Percentiles rank a stretch among this genome's conserved stretches.
These are phyloP conservation scores for Thalassoma bifasciatum DNA, from an alignment of 2,113 vertebrate species.

Conservation along the genomic window DNA sequence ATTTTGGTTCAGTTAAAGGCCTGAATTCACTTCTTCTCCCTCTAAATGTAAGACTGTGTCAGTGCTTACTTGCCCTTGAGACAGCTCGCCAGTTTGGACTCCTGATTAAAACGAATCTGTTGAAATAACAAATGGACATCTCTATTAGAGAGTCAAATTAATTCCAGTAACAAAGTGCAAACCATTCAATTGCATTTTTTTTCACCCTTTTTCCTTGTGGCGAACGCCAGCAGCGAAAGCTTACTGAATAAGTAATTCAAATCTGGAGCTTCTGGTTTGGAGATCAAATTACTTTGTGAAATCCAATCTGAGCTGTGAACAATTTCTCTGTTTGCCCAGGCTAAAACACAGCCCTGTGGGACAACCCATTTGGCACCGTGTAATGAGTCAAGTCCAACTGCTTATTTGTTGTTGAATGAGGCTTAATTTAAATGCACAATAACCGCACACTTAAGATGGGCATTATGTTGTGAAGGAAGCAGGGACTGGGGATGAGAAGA, in stretches of 20 bases:
- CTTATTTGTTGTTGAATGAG: slow-evolving; percentile 60
- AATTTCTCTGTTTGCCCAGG: slow-evolving; percentile 28
- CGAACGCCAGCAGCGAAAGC: not conserved
- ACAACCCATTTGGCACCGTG: slow-evolving; percentile 44
- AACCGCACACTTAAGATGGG: slow-evolving; percentile 14
- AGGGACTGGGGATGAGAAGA: not conserved
- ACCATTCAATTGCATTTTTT: slow-evolving; percentile 10
- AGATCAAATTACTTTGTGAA: slow-evolving; percentile 57
- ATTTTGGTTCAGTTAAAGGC: not conserved
- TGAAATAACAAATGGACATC: slow-evolving; percentile 25
- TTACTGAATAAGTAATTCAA: slow-evolving; percentile 33
- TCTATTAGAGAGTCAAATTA: slow-evolving; percentile 36
- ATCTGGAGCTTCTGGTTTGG: slow-evolving; percentile 49
- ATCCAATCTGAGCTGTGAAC: slow-evolving; percentile 52
- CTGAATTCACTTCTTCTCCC: not conserved
- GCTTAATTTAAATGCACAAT: slow-evolving; percentile 58
- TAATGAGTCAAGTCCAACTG: slow-evolving; percentile 61
- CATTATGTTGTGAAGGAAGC: not conserved
- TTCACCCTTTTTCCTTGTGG: not conserved
- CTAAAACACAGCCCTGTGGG: slow-evolving; percentile 32
- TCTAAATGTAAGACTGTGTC: not conserved
- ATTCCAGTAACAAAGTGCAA: slow-evolving; percentile 30
- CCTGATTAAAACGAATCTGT: slow-evolving; percentile 27
- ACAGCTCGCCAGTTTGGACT: not conserved
- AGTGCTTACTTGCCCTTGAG: not conserved